Percentiles rank a stretch among this genome's conserved stretches.
These are phyloP conservation scores for Manacus vitellinus DNA, from an alignment of 2,113 vertebrate species.

Conservation along the genomic window DNA sequence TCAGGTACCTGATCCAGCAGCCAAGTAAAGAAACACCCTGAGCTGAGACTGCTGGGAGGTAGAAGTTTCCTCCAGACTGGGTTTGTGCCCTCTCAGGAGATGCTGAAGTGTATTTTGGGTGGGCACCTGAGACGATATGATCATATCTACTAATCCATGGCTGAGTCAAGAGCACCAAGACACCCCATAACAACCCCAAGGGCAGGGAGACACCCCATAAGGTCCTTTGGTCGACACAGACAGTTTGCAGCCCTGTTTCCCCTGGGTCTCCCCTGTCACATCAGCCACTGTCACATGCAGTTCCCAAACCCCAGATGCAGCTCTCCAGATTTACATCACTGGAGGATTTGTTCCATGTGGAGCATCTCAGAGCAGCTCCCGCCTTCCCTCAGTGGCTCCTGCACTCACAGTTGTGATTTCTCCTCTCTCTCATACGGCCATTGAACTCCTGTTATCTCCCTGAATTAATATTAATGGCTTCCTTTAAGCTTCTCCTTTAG, in stretches of 20 bases:
- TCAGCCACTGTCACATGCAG: neutral
- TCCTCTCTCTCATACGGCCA: neutral
- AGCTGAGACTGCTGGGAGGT: neutral
- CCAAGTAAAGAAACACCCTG: neutral
- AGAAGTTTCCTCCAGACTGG: neutral
- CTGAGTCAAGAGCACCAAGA: neutral
- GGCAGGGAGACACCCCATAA: fast-evolving
- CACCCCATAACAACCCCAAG: neutral
- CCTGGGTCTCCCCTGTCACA: neutral
- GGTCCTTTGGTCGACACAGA: neutral
- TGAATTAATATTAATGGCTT: constrained; percentile 29
- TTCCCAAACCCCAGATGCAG: neutral
- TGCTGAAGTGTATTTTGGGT: neutral
- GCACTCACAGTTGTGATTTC: neutral
- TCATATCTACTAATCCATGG: neutral
- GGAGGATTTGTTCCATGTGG: neutral
- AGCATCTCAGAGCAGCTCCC: neutral
- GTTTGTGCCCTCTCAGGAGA: neutral
- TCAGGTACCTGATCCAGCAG: neutral
- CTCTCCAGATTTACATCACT: neutral
- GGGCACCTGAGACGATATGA: fast-evolving
- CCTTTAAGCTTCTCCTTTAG: neutral
- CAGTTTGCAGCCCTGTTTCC: neutral
- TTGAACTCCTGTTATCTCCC: constrained; percentile 17
- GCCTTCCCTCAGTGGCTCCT: neutral